Evolutionary conservation across 2,888 invertebrate species (phyloP), one percentile per base, ranked within the genome.

Genomic region (Brachycybe producta): DNA sequence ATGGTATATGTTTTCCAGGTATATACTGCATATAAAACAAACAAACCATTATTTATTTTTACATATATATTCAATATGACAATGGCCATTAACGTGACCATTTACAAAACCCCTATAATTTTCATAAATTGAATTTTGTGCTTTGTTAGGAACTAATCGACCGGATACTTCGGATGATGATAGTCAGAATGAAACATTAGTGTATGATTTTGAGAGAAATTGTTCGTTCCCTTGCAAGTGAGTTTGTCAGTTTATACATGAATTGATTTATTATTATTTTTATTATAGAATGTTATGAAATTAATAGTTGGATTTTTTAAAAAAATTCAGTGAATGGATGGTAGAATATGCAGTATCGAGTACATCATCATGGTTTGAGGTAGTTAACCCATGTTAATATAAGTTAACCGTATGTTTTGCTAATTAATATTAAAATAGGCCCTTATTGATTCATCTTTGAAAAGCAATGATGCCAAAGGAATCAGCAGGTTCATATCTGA

Each of bases 321-420:
- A 15, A 43, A 7, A 43, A 41, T 30, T 28, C 19, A 49, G 49
- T 19, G 49, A 49, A 49, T 49, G 49, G 49, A 49, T 49, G n/a
- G 49, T 49, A 5, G 49, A 49, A 8, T 41, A 41, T 23, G 28
- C 49, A 21, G 19, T 26, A 1, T 24, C 49, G 2, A 49, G 40
- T 15, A 49, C 26, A 13, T 49, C 49, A 2, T 30, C 49, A n/a
- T 49, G 49, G 49, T 49, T 41, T 30, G 49, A 49, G 41, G 48
- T 26, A 27, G 26, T 8, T n/a, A 41, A 5, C 8, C 5, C 41
- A 41, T 5, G 19, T 19, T 24, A 19, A 41, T 41, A 41, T 11
- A 41, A 8, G 23, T 19, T 41, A n/a, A n/a, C n/a, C n/a, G n/a
- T n/a, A n/a, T n/a, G n/a, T n/a, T n/a, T n/a, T n/a, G n/a, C n/a